Conservation (phyloP, 1,140 invertebrate species). For the Drusus annulatus region DNA sequence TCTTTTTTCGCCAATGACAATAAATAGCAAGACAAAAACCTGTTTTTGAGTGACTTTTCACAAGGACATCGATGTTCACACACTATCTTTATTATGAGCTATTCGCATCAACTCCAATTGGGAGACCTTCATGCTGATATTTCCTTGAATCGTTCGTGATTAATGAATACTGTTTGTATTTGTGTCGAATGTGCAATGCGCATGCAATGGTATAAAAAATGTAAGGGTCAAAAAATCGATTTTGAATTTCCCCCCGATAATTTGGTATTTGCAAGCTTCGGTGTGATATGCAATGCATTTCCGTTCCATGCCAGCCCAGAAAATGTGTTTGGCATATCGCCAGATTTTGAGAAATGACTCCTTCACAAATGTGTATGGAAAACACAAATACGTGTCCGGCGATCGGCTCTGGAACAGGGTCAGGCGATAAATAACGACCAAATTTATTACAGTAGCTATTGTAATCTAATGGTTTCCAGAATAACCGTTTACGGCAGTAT, state of each 20-base stretch:
- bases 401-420: slow-evolving; percentile 7
- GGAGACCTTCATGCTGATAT: no score
- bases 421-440: slow-evolving; percentile 23
- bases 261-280: slow-evolving; percentile 1
- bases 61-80: no score
- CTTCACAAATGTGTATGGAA: slow-evolving; percentile 24
- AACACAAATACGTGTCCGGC: neutral
- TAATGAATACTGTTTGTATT: no score
- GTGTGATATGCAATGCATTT: neutral
- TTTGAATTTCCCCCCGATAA: neutral
- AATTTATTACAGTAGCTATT: slow-evolving; percentile 21
- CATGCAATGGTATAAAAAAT: slow-evolving; percentile 14
- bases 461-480: neutral
- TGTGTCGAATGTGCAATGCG: no score
- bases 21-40: no score
- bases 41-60: no score
- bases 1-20: no score
- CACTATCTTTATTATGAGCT: no score
- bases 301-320: neutral
- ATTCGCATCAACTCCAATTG: no score
- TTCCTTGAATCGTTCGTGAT: no score
- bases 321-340: slow-evolving; percentile 13
- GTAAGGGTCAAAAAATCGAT: no score
- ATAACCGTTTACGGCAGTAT: neutral
- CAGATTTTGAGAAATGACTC: slow-evolving; percentile 12